A percentile compares a stretch with the other conserved stretches of the same genome.
phyloP scores from a whole-genome alignment of 2,888 invertebrate species.

The Campoplex nolae region DNA sequence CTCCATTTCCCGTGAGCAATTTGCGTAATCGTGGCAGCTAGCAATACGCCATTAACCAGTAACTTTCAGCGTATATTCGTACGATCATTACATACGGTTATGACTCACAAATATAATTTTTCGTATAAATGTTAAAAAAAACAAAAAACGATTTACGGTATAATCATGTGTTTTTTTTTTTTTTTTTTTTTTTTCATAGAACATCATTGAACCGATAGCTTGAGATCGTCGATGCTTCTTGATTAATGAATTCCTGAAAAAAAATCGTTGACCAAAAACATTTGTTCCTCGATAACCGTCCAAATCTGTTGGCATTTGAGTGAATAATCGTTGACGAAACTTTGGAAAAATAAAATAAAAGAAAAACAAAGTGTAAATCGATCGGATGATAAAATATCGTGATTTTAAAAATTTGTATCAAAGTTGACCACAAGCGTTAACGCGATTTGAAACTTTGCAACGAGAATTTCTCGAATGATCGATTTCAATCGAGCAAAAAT shows the following conservation, averaged over 20 bases:
- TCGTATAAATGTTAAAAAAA: background rate
- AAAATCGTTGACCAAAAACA: too few relatives aligned
- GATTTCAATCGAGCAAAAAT: background rate
- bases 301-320: background rate
- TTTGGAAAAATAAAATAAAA: too few relatives aligned
- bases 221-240: background rate
- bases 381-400: too few relatives aligned
- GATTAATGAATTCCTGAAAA: background rate
- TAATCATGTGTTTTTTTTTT: background rate
- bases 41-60: constrained; percentile 24
- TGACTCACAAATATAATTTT: background rate
- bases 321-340: too few relatives aligned
- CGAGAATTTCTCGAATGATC: too few relatives aligned
- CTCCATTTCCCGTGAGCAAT: constrained; percentile 80
- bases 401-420: too few relatives aligned
- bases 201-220: background rate
- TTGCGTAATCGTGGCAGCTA: constrained; percentile 77
- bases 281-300: too few relatives aligned
- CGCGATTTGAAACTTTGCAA: too few relatives aligned
- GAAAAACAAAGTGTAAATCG: too few relatives aligned
- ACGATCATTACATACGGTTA: background rate
- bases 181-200: background rate
- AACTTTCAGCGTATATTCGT: constrained; percentile 24
- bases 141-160: background rate
- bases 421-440: too few relatives aligned